Evolutionary conservation across 2,888 invertebrate species (phyloP).

Genomic region (Limnephilus rhombicus): DNA sequence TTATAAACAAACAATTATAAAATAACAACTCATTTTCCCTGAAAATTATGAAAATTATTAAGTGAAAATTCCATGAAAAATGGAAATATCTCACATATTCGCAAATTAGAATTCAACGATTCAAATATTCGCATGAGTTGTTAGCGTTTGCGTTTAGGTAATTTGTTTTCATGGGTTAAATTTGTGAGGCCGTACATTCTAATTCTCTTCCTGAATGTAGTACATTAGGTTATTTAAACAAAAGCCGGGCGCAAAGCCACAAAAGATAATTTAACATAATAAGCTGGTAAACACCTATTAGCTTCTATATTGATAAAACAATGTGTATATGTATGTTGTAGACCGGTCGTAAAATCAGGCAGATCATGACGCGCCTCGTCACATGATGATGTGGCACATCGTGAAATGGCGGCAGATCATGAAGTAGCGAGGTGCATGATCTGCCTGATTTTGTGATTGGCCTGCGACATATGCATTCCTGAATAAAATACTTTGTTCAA

Average conservation of each 20-base stretch:
- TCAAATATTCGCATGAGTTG: neutral
- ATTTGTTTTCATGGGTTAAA: neutral
- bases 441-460: too few species aligned
- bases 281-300: neutral
- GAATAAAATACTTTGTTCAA: too few species aligned
- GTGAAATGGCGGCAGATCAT: too few species aligned
- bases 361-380: too few species aligned
- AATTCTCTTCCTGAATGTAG: neutral
- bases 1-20: too few species aligned
- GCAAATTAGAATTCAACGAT: neutral
- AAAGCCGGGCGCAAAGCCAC: neutral
- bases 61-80: neutral
- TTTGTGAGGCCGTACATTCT: neutral
- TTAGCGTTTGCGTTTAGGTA: neutral
- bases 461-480: too few species aligned
- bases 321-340: too few species aligned
- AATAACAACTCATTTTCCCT: neutral
- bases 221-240: neutral
- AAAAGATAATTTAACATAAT: neutral
- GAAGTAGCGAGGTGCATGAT: too few species aligned
- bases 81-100: neutral
- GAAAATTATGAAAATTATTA: too few species aligned
- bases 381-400: too few species aligned
- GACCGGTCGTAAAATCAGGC: too few species aligned
- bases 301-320: too few species aligned